These are phyloP conservation scores for Orchesella flavescens DNA, from an alignment of 2,888 invertebrate genomes.

Conservation along the genomic window DNA sequence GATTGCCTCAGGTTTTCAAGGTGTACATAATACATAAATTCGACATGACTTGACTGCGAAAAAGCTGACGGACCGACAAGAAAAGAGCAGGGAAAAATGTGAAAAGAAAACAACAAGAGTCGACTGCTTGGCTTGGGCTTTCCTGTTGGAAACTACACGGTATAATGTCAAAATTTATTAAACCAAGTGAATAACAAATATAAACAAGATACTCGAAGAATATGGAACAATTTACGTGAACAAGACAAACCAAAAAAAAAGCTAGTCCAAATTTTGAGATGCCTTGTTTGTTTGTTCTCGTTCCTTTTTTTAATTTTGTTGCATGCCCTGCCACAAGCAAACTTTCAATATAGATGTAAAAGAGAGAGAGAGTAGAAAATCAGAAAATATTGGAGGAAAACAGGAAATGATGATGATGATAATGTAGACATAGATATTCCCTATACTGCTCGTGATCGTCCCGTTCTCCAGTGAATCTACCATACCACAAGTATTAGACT, in stretches of 20 bases:
- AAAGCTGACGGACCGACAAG: conserved; percentile 36
- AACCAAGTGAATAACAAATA: conserved; percentile 47
- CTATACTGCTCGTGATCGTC: too few relatives aligned
- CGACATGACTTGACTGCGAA: conserved; percentile 59
- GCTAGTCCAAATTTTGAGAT: too few relatives aligned
- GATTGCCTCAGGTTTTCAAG: conserved; percentile 61
- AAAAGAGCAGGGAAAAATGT: conserved; percentile 1
- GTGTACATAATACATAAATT: conserved; percentile 62
- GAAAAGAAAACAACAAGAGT: not conserved
- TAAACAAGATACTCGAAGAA: too few relatives aligned
- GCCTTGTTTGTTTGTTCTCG: not conserved
- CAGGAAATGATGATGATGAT: conserved; percentile 49
- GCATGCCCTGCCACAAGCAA: conserved; percentile 23
- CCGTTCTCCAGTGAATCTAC: too few relatives aligned
- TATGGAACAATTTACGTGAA: too few relatives aligned
- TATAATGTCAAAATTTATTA: conserved; percentile 41
- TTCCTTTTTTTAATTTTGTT: conserved; percentile 21
- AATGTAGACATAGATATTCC: not conserved
- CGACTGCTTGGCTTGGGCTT: conserved; percentile 15
- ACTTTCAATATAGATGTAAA: conserved; percentile 13
- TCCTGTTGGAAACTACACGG: conserved; percentile 25
- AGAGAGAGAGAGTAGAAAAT: conserved; percentile 39
- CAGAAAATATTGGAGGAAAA: conserved; percentile 48
- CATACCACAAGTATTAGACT: conserved; percentile 27
- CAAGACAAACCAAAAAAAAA: too few relatives aligned